Evolutionary conservation across 37 sponge, comb jelly and placozoan genomes (phyloP), one percentile per base, ranked within the genome.

Genomic region (Amphimedon queenslandica): DNA sequence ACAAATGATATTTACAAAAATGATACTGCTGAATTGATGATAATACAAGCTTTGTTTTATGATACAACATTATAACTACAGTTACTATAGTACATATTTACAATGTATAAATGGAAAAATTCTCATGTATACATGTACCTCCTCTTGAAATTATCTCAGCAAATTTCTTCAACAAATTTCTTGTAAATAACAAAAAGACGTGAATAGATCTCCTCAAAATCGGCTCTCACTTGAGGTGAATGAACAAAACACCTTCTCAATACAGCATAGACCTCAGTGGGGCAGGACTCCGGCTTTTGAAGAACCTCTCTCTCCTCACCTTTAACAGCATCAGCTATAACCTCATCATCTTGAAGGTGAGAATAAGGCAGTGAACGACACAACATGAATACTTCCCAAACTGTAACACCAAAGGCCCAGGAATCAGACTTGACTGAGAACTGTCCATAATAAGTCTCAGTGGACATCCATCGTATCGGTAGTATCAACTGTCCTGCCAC

Each of bases 381-480:
- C 40, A 87, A 73, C 30, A 68, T 76, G 75, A 80, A 84, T 23
- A 92, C 68, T 55, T 92, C 93, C 93, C 93, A 92, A 58, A 92
- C 34, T 1, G 80, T 81, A 28, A 92, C 78, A 10, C 88, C 93
- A 77, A 84, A 92, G 21, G 93, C 76, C 88, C 88, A 92, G 8
- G 74, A 78, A 64, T 92, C 93, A 32, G 93, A 81, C 57, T 88
- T 92, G 24, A 77, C 70, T 3, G 93, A 87, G 71, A 92, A 92
- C 66, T 84, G 79, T 10, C 93, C 93, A 66, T 84, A 92, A 74
- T 87, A 92, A 28, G 80, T 78, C 61, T 92, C 93, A 33, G 73
- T 68, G 1, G 93, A 73, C 93, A 92, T 92, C 93, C 93, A 92
- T 32, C 93, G 72, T 42, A 84, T 84, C 42, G 88, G 88, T 2